Evolutionary conservation across 2,113 vertebrate genomes (phyloP).

Genomic region (Smithornis capensis): DNA sequence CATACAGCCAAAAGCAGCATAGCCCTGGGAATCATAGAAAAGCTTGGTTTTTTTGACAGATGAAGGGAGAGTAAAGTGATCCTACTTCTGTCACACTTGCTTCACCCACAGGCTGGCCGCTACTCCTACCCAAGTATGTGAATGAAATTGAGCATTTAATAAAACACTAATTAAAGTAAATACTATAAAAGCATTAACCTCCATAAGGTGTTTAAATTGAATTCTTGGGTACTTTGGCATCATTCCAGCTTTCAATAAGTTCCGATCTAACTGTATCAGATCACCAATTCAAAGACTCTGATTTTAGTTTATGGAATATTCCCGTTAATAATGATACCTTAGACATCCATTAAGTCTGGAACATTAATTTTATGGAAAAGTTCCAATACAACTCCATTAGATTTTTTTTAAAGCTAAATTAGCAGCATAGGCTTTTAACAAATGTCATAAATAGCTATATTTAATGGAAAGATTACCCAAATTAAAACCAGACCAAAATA

Average conservation of each 20-base stretch:
- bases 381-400: conserved; percentile 80
- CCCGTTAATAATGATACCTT: conserved; percentile 80
- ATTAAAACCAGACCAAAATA: conserved; percentile 80
- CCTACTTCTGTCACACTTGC: neutral
- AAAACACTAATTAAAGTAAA: conserved; percentile 74
- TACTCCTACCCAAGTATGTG: neutral
- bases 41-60: neutral
- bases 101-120: neutral
- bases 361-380: conserved; percentile 84
- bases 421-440: conserved; percentile 80
- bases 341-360: conserved; percentile 81
- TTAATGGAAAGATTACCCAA: conserved; percentile 75
- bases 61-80: neutral
- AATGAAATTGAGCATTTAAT: conserved; percentile 70
- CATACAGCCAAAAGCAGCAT: neutral
- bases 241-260: conserved; percentile 74
- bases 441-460: conserved; percentile 80
- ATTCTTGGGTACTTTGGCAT: conserved; percentile 79
- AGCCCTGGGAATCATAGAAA: neutral
- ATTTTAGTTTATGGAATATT: conserved; percentile 77
- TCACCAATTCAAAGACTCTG: conserved; percentile 75
- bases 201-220: conserved; percentile 80
- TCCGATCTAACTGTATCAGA: conserved; percentile 73
- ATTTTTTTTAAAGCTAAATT: conserved; percentile 72
- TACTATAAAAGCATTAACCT: conserved; percentile 74